A percentile compares a stretch with the other conserved stretches of the same genome.
phyloP scores from a whole-genome alignment of 2,888 invertebrate genomes.

The Stratiomys singularior region DNA sequence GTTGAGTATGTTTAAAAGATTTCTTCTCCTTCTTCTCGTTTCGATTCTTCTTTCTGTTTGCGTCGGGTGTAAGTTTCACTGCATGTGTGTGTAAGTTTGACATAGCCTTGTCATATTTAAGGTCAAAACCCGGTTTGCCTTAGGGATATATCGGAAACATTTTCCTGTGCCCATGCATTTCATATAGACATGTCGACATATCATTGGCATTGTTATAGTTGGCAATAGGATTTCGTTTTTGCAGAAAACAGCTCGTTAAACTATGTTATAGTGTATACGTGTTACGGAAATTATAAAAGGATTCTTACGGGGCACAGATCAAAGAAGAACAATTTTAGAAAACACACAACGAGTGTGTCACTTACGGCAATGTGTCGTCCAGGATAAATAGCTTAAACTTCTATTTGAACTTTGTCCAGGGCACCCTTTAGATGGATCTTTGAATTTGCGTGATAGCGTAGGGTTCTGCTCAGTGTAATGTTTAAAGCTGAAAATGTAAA shows the following conservation, averaged over 20 bases:
- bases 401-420: neutral
- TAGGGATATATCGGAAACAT: constrained; percentile 30
- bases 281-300: constrained; percentile 40
- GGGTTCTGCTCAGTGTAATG: neutral
- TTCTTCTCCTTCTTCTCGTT: neutral
- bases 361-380: neutral
- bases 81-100: neutral
- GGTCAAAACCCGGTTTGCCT: constrained; percentile 32
- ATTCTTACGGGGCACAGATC: constrained; percentile 25
- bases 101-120: constrained; percentile 24
- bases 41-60: neutral
- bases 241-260: neutral
- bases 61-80: no score
- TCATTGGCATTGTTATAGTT: neutral
- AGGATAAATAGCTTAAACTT: constrained; percentile 11
- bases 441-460: no score
- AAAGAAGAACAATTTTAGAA: constrained; percentile 9
- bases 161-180: neutral
- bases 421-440: no score
- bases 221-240: neutral
- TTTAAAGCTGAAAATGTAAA: no score
- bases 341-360: constrained; percentile 11
- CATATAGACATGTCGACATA: neutral
- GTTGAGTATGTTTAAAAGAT: neutral
- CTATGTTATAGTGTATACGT: constrained; percentile 6